Conservation (phyloP, 2,797 vertebrate genomes). For the Pristis pectinata region DNA sequence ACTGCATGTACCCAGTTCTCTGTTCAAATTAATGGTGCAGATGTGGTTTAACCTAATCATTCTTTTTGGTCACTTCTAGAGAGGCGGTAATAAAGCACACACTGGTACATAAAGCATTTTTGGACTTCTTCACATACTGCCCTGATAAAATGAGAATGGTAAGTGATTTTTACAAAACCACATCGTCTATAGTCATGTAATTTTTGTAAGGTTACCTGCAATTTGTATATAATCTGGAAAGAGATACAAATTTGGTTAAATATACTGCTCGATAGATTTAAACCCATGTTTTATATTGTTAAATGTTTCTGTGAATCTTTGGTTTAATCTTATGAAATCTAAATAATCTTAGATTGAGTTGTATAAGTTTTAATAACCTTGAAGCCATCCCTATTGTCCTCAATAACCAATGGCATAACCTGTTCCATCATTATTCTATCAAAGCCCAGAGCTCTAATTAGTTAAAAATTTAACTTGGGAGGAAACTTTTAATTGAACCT, state of each 20-base stretch:
- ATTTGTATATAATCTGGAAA: not conserved
- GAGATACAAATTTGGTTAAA: not conserved
- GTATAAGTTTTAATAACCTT: not conserved
- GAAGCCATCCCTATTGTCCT: not conserved
- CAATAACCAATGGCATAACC: not conserved
- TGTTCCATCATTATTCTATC: not conserved
- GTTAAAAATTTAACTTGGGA: not conserved
- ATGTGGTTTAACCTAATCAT: not conserved
- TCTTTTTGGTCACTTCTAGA: constrained; percentile 55
- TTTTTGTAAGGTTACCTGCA: not conserved
- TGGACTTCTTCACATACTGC: constrained; percentile 80
- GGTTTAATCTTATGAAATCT: not conserved
- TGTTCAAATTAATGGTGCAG: not conserved
- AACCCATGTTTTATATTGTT: not conserved
- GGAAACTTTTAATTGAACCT: not conserved
- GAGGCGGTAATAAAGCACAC: constrained; percentile 93
- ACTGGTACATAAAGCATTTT: constrained; percentile 90
- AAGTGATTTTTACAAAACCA: constrained; percentile 50
- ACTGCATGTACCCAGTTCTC: not conserved
- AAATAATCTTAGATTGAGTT: constrained; percentile 1
- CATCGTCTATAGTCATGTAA: not conserved
- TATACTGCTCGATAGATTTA: too few species aligned
- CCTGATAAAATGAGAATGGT: constrained; percentile 77
- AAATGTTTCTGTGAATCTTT: not conserved
- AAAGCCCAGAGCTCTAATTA: not conserved